Conservation (phyloP, 2,888 invertebrate species). For the Rhyacophila evoluta region DNA sequence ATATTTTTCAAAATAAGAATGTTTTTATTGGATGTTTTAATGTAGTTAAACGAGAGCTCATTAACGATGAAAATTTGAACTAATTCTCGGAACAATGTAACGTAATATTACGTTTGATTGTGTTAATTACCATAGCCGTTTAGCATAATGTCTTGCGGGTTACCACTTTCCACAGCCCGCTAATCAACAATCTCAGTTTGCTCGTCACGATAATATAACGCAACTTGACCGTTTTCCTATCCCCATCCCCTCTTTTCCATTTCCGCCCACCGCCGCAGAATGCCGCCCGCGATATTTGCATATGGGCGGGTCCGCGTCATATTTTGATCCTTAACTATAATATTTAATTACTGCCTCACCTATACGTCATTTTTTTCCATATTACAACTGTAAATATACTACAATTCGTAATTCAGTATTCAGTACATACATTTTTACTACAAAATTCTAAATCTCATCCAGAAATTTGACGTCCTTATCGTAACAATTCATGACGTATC, state of each 20-base stretch:
- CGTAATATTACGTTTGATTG: constrained; percentile 4
- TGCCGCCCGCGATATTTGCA: background rate
- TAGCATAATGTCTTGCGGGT: constrained; percentile 4
- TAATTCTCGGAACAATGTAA: background rate
- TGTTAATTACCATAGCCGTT: constrained; percentile 5
- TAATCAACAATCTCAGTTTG: constrained; percentile 7
- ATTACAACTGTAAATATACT: too few species aligned
- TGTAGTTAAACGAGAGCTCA: background rate
- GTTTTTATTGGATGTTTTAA: too few species aligned
- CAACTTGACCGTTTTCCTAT: background rate
- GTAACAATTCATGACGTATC: too few species aligned
- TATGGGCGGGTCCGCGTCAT: constrained; percentile 7
- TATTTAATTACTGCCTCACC: constrained; percentile 18
- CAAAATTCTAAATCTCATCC: too few species aligned
- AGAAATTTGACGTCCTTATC: too few species aligned
- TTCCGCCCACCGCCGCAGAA: background rate
- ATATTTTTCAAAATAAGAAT: too few species aligned
- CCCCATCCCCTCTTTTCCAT: background rate
- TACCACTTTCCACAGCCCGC: background rate
- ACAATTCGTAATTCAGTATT: too few species aligned
- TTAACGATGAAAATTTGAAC: background rate
- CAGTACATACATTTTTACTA: too few species aligned
- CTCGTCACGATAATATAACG: constrained; percentile 13
- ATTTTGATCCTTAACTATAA: constrained; percentile 20
- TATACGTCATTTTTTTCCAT: background rate